Evolutionary conservation across 1,140 invertebrate genomes (phyloP).

Genomic region (Drosophila pachea): DNA sequence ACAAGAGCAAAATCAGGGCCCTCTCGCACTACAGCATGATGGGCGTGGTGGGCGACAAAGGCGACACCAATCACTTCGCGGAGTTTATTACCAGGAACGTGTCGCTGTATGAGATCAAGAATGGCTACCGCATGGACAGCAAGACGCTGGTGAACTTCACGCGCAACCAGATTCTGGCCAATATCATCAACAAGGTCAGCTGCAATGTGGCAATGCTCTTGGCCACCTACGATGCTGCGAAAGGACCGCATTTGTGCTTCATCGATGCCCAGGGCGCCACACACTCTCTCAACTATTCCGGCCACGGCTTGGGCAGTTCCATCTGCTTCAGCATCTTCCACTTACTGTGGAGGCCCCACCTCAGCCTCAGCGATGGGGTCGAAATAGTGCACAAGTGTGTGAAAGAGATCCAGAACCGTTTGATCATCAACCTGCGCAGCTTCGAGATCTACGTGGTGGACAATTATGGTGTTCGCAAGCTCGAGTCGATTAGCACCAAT

Average conservation of each 20-base stretch:
- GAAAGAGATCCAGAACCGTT: slow-evolving; percentile 90
- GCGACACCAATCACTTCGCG: slow-evolving; percentile 87
- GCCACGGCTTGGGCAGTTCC: slow-evolving; percentile 95
- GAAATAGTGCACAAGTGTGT: slow-evolving; percentile 91
- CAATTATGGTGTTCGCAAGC: slow-evolving; percentile 84
- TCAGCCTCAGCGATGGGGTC: slow-evolving; percentile 88
- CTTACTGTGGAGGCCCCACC: slow-evolving; percentile 87
- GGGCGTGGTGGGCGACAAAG: slow-evolving; percentile 8
- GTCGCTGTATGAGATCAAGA: slow-evolving; percentile 97
- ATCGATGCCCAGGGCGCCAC: slow-evolving; percentile 93
- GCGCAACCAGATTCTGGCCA: slow-evolving; percentile 91
- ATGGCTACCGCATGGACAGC: slow-evolving; percentile 95
- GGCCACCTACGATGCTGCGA: slow-evolving; percentile 85
- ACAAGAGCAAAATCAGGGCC: slow-evolving; percentile 9
- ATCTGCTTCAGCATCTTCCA: slow-evolving; percentile 94
- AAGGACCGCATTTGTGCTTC: slow-evolving; percentile 86
- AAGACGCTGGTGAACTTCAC: slow-evolving; percentile 94
- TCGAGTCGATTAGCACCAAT: background rate
- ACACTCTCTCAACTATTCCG: slow-evolving; percentile 90
- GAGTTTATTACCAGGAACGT: slow-evolving; percentile 98
- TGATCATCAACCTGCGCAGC: slow-evolving; percentile 92
- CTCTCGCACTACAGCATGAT: slow-evolving; percentile 13
- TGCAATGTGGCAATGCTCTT: slow-evolving; percentile 66
- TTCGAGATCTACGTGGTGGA: slow-evolving; percentile 92
- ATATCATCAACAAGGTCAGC: slow-evolving; percentile 86